phyloP scores from a whole-genome alignment of 2,113 vertebrate genomes.

The Xenopus laevis region DNA sequence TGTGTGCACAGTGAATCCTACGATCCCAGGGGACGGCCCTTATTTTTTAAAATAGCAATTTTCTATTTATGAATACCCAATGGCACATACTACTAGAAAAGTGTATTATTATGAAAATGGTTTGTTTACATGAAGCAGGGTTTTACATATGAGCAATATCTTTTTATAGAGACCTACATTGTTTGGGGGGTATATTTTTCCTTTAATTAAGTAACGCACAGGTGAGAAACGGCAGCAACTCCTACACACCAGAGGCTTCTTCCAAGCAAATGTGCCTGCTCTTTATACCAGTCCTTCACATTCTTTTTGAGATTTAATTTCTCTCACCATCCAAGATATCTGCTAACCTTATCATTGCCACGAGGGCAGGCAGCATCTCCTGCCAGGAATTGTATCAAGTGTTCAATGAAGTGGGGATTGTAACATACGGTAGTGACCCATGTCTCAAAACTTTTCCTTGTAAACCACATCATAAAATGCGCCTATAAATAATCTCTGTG shows the following conservation, averaged over 20 bases:
- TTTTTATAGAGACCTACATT: no score
- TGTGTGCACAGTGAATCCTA: no score
- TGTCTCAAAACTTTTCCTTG: background rate
- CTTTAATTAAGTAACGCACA: background rate
- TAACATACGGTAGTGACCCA: background rate
- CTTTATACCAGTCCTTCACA: background rate
- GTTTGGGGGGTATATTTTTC: no score
- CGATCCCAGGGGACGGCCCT: no score
- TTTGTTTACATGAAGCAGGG: no score
- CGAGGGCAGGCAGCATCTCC: conserved; percentile 7
- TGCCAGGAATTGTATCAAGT: background rate
- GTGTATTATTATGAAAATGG: no score
- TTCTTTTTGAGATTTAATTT: conserved; percentile 30
- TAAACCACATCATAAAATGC: conserved; percentile 15
- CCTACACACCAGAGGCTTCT: background rate
- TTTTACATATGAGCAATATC: no score
- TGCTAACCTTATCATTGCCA: conserved; percentile 5
- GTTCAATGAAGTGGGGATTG: no score
- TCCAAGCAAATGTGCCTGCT: background rate
- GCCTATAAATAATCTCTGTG: background rate
- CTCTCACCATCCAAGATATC: conserved; percentile 11
- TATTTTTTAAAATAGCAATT: no score
- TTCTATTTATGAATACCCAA: no score
- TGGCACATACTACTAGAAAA: no score
- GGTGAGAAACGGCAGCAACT: background rate